Evolutionary conservation across 2,797 vertebrate species (phyloP).

Genomic region (Delichon dasypus): DNA sequence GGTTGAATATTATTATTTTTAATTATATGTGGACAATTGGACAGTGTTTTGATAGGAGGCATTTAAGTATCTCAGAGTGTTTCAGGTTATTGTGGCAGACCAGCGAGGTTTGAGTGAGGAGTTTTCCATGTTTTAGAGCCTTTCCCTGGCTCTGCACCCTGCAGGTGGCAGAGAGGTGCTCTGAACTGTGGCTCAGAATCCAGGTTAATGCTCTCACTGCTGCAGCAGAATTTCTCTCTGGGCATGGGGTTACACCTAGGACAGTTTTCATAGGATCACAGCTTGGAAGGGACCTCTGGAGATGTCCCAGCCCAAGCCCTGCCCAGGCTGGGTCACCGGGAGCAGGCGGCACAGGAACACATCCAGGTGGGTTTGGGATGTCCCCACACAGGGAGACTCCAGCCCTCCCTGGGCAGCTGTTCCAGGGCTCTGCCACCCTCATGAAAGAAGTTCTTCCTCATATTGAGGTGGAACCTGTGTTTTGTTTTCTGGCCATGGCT

Average conservation of each 20-base stretch:
- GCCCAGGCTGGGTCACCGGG: background rate
- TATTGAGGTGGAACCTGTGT: background rate
- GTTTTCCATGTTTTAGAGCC: rapidly evolving
- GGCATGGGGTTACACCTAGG: background rate
- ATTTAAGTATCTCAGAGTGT: background rate
- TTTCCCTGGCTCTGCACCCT: background rate
- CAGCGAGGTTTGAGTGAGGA: rapidly evolving
- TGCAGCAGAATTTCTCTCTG: background rate
- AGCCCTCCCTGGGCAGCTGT: background rate
- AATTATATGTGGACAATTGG: background rate
- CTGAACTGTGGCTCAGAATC: rapidly evolving
- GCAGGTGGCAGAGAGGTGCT: background rate
- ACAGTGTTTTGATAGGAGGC: background rate
- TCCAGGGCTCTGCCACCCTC: background rate
- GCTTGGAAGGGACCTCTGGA: background rate
- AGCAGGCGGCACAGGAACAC: background rate
- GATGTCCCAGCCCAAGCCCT: background rate
- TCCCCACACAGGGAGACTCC: background rate
- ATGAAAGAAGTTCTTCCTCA: background rate
- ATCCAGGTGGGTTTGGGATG: background rate
- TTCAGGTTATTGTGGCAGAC: background rate
- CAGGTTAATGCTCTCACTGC: background rate
- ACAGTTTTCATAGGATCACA: background rate
- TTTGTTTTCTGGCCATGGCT: background rate
- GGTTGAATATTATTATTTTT: background rate